Base-by-base conservation (phyloP, 2,797 vertebrate genomes). In the Trematomus bernacchii region DNA sequence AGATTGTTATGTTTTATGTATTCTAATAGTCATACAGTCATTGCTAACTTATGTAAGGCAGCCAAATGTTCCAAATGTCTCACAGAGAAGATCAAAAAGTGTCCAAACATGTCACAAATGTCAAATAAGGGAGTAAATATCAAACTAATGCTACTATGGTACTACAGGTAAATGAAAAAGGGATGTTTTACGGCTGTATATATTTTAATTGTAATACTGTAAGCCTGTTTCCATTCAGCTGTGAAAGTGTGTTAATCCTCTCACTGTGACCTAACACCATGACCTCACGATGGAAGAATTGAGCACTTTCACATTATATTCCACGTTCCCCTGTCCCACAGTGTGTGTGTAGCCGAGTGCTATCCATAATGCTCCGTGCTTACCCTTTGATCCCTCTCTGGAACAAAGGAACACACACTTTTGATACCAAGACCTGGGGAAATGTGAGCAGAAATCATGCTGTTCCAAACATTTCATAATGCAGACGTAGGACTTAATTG, bases 401-500 rank as follows among this genome's bases (percentile, higher is more conserved):
- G 79, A 89, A 89, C 80, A 84, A 85, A 85, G 74, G 69, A 77
- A 71, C 63, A 87, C 73, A 85, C 84, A 85, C 67, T 87, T 80
- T 82, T 84, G 81, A 91, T 88, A 91, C 87, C 66, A 68, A 76
- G 88, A 75, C 75, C 19, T 84, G 59, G 33, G 71, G 78, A 88
- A 89, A 89, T 70, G 82, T 74, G 84, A 79, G 79, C 77, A 72
- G 88, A 90, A 93, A 90, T 87, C 86, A 85, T 23, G 21, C 61
- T 47, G 76, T 77, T 91, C 87, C 85, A 92, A 93, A 94, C 90
- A 92, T 92, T 91, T 92, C 79, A 87, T 80, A 91, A 92, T 67
- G 83, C 78, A 92, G 90, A 93, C 83, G 82, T 85, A 92, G 90
- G 91, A 82, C 83, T 90, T 91, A 88, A 91, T 92, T 94, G 89